These are phyloP conservation scores for Capromys pilorides DNA, from an alignment of 2,797 vertebrate species.

Conservation along the genomic window DNA sequence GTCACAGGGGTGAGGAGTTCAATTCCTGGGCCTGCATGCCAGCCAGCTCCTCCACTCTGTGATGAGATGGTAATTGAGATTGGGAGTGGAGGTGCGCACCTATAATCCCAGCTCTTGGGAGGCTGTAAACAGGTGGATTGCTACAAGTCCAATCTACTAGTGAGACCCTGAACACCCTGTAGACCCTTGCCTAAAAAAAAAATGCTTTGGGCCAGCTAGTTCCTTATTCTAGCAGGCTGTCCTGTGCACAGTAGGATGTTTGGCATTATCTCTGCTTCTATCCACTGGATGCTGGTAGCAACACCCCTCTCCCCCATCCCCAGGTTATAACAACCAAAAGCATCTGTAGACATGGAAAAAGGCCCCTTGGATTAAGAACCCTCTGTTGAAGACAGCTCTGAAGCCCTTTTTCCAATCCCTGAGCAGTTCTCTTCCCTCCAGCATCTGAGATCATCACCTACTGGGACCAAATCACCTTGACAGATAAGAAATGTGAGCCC, in stretches of 20 bases:
- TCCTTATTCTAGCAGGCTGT: background rate
- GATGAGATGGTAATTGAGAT: too few species aligned
- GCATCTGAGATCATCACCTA: background rate
- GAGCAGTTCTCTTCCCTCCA: background rate
- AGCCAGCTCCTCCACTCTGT: too few species aligned
- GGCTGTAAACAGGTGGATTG: too few species aligned
- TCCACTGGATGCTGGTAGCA: background rate
- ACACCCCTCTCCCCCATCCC: rapidly evolving
- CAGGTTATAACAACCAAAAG: background rate
- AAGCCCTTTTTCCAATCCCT: background rate
- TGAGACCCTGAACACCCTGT: too few species aligned
- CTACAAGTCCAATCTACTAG: too few species aligned
- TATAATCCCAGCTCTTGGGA: too few species aligned
- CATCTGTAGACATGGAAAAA: background rate
- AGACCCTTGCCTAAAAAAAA: too few species aligned
- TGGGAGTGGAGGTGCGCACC: too few species aligned
- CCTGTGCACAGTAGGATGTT: background rate
- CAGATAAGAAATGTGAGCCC: background rate
- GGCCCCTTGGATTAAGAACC: background rate
- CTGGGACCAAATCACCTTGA: background rate
- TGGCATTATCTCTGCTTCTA: background rate
- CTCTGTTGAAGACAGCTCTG: background rate
- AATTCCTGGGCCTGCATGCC: too few species aligned
- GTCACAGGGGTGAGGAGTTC: too few species aligned
- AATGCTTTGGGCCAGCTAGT: too few species aligned